Evolutionary conservation across 2,888 invertebrate genomes (phyloP), one percentile per base, ranked within the genome.

Genomic region (Notocelia uddmanniana): DNA sequence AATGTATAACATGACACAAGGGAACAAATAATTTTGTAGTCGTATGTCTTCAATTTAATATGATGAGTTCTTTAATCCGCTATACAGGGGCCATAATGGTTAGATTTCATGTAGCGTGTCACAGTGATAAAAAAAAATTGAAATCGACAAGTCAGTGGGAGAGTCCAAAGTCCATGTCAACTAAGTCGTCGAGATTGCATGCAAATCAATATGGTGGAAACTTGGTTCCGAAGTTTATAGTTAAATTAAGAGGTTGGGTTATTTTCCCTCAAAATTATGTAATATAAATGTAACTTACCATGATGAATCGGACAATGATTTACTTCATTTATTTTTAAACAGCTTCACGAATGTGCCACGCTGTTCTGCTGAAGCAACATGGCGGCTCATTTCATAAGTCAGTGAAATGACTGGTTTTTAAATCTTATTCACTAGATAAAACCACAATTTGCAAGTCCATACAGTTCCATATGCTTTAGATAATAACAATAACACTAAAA

Each of bases 321-420:
- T 72, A 72, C 67, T 72, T 60, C 67, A 68, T 37, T 48, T 48
- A 68, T 62, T 50, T 58, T 70, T 60, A 60, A 23, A 50, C 72
- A 68, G 72, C 72, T 62, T 72, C 72, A 72, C 62, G 48, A 80
- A 81, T 77, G 80, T 80, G 86, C 89, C 90, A 90, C 92, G 88
- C 89, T 89, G 84, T 62, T 77, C 79, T 81, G 79, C 79, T 73
- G 76, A 82, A 77, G 85, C 85, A 91, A 92, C 86, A 92, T 92
- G 92, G 92, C 91, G 89, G 80, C 83, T 82, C 81, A 85, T 83
- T 67, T 62, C 62, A 26, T 57, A 71, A 66, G 59, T 50, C 45
- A 69, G 55, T 73, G 76, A 48, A 66, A 58, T 21, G 26, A 57
- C 68, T 79, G 76, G 79, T 79, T 76, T 70, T 74, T 69, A 41